These are phyloP conservation scores for Aporophyla lueneburgensis DNA, from an alignment of 2,888 invertebrate genomes.

Conservation along the genomic window DNA sequence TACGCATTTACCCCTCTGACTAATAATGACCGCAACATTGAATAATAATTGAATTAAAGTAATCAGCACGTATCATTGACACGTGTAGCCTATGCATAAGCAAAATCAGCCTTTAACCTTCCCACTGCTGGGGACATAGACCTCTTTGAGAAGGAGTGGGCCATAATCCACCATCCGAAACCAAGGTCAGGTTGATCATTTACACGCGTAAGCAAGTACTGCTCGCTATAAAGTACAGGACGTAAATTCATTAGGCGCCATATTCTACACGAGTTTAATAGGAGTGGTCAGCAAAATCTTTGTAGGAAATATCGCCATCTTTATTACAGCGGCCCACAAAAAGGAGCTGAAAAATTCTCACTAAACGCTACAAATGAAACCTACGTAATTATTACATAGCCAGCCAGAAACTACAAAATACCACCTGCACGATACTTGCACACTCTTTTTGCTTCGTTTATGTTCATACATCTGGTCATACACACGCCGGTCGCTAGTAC, in stretches of 20 bases:
- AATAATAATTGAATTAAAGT: constrained; percentile 10
- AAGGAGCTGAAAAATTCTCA: neutral
- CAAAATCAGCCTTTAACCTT: too few relatives aligned
- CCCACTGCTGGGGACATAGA: too few relatives aligned
- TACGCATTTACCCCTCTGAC: neutral
- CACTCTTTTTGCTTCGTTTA: too few relatives aligned
- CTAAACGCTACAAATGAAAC: neutral
- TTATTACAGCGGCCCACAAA: neutral
- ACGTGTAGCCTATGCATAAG: constrained; percentile 16
- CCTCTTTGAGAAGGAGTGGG: too few relatives aligned
- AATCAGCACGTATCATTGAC: constrained; percentile 20
- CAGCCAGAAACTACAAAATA: too few relatives aligned
- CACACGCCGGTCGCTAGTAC: too few relatives aligned
- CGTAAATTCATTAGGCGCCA: neutral
- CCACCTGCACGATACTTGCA: too few relatives aligned
- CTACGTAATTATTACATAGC: too few relatives aligned
- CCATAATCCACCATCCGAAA: too few relatives aligned
- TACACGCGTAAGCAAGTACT: neutral
- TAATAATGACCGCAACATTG: neutral
- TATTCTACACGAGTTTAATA: neutral
- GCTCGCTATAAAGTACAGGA: neutral
- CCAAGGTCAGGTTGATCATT: too few relatives aligned
- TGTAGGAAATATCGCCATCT: neutral
- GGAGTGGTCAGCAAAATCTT: neutral
- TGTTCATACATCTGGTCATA: too few relatives aligned